A percentile compares a stretch with the other conserved stretches of the same genome.
Conservation (phyloP, 2,797 vertebrate species). For the Cyclopterus lumpus region DNA sequence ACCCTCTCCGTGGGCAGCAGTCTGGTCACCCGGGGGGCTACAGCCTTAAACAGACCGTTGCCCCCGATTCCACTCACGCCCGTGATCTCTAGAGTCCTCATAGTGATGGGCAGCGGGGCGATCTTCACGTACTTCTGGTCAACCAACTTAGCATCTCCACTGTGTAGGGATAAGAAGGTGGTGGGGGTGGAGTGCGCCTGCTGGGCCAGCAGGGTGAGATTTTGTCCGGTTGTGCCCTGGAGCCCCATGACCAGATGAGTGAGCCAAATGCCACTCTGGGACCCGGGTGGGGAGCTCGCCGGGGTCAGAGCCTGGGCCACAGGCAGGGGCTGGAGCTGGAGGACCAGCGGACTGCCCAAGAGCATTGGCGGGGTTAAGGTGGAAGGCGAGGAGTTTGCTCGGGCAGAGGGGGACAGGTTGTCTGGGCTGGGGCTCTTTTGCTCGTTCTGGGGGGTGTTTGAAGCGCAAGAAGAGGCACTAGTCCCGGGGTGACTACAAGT, state of each 20-base stretch:
- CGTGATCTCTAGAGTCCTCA: constrained; percentile 79
- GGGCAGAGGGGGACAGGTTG: constrained; percentile 29
- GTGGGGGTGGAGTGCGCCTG: constrained; percentile 66
- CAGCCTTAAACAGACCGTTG: constrained; percentile 71
- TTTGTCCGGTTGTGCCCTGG: constrained; percentile 74
- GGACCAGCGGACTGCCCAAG: constrained; percentile 76
- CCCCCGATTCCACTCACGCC: constrained; percentile 52
- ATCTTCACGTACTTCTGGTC: constrained; percentile 88
- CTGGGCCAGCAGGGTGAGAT: constrained; percentile 79
- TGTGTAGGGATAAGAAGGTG: constrained; percentile 67
- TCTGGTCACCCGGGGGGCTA: constrained; percentile 72
- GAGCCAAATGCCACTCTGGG: constrained; percentile 74
- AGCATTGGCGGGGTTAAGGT: constrained; percentile 64
- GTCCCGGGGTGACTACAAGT: constrained; percentile 38
- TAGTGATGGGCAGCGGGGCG: constrained; percentile 83
- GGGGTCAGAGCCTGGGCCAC: constrained; percentile 67
- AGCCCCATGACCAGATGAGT: constrained; percentile 84
- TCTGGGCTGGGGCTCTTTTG: constrained; percentile 16
- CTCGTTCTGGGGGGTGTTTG: constrained; percentile 22
- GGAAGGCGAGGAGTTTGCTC: constrained; percentile 38
- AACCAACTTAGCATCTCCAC: constrained; percentile 57
- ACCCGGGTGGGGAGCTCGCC: constrained; percentile 50
- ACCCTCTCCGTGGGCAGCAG: constrained; percentile 79
- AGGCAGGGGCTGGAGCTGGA: constrained; percentile 82
- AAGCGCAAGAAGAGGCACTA: constrained; percentile 27